These are phyloP conservation scores for Limosa lapponica DNA, from an alignment of 2,797 vertebrate species.

Conservation along the genomic window DNA sequence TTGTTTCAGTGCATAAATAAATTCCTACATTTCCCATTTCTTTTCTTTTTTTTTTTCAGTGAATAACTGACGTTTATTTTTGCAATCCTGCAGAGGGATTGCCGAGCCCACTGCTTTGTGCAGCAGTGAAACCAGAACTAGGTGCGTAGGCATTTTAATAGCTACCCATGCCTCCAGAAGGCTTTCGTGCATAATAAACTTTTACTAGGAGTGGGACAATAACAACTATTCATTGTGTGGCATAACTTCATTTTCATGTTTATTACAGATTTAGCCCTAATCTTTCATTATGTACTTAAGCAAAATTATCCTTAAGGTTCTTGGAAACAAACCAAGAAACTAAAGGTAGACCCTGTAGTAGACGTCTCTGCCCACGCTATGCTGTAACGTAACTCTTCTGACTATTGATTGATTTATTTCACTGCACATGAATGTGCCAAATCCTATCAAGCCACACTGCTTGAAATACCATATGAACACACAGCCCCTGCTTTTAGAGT, in stretches of 20 bases:
- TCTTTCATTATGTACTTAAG: constrained; percentile 35
- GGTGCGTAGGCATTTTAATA: background rate
- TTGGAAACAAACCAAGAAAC: constrained; percentile 15
- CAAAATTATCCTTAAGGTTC: constrained; percentile 24
- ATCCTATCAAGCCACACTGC: constrained; percentile 27
- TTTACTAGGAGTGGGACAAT: constrained; percentile 31
- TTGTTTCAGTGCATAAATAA: background rate
- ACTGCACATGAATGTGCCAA: constrained; percentile 32
- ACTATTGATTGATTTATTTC: constrained; percentile 60
- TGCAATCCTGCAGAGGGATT: background rate
- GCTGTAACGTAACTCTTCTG: constrained; percentile 18
- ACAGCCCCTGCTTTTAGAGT: constrained; percentile 2
- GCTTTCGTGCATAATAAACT: constrained; percentile 7
- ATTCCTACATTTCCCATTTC: background rate
- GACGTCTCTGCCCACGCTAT: background rate
- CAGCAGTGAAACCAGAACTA: constrained; percentile 15
- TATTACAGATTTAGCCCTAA: constrained; percentile 21
- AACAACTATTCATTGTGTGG: background rate
- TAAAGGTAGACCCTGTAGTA: background rate
- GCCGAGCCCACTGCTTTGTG: background rate
- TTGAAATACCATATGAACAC: constrained; percentile 32
- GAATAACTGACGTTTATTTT: background rate
- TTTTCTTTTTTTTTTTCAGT: background rate
- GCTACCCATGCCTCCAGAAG: background rate
- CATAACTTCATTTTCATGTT: constrained; percentile 44